Conservation (phyloP, 2,888 invertebrate species). For the Sminthurides aquaticus region DNA sequence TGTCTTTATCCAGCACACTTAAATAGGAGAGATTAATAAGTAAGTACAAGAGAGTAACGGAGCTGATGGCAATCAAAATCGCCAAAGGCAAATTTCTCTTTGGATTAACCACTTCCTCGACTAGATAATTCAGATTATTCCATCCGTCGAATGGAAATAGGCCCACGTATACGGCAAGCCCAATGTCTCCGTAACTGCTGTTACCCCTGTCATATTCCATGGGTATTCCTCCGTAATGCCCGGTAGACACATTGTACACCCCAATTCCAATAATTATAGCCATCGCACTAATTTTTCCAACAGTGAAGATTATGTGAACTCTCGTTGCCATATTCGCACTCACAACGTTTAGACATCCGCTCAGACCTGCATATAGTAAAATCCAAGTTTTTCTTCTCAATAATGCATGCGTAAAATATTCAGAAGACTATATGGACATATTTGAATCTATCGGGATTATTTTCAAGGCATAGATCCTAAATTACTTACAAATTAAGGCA, state of each 20-base stretch:
- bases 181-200: constrained; percentile 64
- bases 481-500: constrained; percentile 13
- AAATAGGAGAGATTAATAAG: constrained; percentile 89
- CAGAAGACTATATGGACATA: too few relatives aligned
- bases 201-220: constrained; percentile 17
- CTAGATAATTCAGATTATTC: constrained; percentile 23
- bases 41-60: constrained; percentile 87
- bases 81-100: constrained; percentile 50
- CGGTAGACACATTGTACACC: constrained; percentile 77
- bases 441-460: background rate
- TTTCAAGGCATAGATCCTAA: background rate
- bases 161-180: constrained; percentile 89
- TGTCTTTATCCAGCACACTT: constrained; percentile 86
- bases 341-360: constrained; percentile 88
- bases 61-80: constrained; percentile 86
- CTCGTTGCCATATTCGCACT: constrained; percentile 90
- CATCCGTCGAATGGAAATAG: constrained; percentile 10
- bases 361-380: constrained; percentile 59
- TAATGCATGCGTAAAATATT: too few relatives aligned
- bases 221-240: constrained; percentile 45
- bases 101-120: constrained; percentile 68
- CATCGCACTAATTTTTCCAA: constrained; percentile 84
- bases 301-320: constrained; percentile 90
- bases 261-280: constrained; percentile 84
- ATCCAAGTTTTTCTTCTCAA: background rate